These are phyloP conservation scores for Probosciger aterrimus DNA, from an alignment of 2,113 vertebrate species.

Conservation along the genomic window DNA sequence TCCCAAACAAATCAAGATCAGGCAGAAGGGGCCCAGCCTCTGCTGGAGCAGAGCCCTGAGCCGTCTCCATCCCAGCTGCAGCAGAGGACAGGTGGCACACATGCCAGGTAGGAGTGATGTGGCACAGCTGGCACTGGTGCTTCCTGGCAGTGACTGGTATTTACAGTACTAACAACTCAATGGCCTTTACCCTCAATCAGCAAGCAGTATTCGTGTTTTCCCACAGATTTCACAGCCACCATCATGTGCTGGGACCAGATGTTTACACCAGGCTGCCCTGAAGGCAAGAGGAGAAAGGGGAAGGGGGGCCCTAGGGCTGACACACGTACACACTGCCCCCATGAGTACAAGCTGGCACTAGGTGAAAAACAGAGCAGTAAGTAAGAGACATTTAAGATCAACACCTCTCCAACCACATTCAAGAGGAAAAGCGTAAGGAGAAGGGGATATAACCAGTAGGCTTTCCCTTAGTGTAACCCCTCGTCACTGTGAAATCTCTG, in stretches of 20 bases:
- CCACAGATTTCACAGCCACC: not conserved
- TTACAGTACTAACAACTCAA: not conserved
- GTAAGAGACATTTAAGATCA: not conserved
- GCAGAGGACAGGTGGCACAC: fast-evolving
- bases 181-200: not conserved
- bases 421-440: not conserved
- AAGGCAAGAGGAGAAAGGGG: not conserved
- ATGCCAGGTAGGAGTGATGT: not conserved
- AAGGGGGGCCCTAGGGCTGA: not conserved
- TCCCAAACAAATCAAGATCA: not conserved
- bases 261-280: not conserved
- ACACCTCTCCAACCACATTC: not conserved
- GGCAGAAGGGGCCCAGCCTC: not conserved
- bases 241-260: not conserved
- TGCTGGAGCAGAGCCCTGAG: not conserved
- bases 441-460: not conserved
- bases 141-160: not conserved
- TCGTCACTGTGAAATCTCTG: not conserved
- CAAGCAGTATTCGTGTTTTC: not conserved
- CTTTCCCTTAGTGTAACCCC: not conserved
- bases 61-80: not conserved
- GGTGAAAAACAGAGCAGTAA: not conserved
- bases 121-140: not conserved
- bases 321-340: fast-evolving
- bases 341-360: fast-evolving